These are phyloP conservation scores for Hymenopus coronatus DNA, from an alignment of 2,888 invertebrate species.

Conservation along the genomic window DNA sequence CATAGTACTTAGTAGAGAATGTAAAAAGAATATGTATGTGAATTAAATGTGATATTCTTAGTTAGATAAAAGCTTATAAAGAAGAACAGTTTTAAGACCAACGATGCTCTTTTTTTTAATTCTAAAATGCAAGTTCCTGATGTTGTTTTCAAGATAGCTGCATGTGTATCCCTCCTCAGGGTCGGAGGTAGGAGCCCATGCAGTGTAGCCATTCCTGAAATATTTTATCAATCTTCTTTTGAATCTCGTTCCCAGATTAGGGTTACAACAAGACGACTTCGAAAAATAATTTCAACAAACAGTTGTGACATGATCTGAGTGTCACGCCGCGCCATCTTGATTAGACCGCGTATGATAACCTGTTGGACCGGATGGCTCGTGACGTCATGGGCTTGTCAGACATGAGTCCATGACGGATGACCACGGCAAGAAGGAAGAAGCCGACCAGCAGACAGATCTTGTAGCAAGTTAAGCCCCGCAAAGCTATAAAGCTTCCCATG, in stretches of 20 bases:
- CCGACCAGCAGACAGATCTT: background rate
- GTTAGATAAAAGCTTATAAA: too few species aligned
- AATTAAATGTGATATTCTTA: background rate
- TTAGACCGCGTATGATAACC: conserved; percentile 6
- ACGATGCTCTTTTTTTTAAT: background rate
- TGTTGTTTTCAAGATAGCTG: background rate
- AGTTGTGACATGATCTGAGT: conserved; percentile 13
- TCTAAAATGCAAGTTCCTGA: background rate
- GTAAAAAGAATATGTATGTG: background rate
- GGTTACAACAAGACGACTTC: background rate
- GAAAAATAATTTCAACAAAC: conserved; percentile 22
- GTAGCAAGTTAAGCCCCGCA: background rate
- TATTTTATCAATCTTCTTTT: conserved; percentile 16
- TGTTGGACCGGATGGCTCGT: background rate
- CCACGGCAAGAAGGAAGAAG: background rate
- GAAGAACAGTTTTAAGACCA: too few species aligned
- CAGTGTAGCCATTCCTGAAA: background rate
- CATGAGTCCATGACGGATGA: conserved; percentile 2
- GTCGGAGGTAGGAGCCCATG: background rate
- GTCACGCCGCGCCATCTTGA: conserved; percentile 16
- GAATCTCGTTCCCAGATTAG: conserved; percentile 10
- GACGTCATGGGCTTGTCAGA: conserved; percentile 6
- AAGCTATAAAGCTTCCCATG: background rate
- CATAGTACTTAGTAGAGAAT: too few species aligned
- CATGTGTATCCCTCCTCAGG: background rate